Evolutionary conservation across 1,140 invertebrate genomes (phyloP).

Genomic region (Tetranychus cinnabarinus): DNA sequence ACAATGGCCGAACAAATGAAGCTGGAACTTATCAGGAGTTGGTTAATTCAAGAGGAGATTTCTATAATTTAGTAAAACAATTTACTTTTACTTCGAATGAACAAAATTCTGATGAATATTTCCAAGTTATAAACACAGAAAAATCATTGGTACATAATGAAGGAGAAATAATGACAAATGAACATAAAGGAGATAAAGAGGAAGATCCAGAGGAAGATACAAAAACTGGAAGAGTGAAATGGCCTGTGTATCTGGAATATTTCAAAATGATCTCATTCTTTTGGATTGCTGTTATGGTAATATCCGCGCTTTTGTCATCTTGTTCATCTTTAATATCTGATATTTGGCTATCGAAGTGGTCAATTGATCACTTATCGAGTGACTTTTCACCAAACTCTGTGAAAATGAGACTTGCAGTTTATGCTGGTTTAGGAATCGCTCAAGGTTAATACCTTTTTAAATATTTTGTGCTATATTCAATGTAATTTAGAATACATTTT

Average conservation of each 20-base stretch:
- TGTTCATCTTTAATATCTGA: constrained; percentile 22
- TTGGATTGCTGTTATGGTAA: constrained; percentile 8
- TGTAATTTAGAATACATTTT: no score
- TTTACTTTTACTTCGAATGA: background rate
- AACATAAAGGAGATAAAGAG: background rate
- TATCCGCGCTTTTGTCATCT: constrained; percentile 6
- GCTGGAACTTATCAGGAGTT: constrained; percentile 24
- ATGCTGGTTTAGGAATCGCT: no score
- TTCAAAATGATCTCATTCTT: background rate
- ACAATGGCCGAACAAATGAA: constrained; percentile 26
- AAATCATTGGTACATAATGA: background rate
- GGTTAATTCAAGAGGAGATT: constrained; percentile 17
- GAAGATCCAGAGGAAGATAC: constrained; percentile 34
- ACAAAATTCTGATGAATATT: background rate
- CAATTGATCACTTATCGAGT: constrained; percentile 12
- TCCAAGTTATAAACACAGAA: background rate
- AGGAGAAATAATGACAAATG: background rate
- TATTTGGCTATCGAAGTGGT: constrained; percentile 22
- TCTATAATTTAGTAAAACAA: constrained; percentile 24
- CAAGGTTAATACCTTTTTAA: no score
- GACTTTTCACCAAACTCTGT: no score
- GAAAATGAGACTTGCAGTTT: no score
- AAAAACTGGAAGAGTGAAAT: constrained; percentile 5
- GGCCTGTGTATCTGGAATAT: constrained; percentile 1
- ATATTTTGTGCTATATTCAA: no score